These are phyloP conservation scores for Pipistrellus kuhlii DNA, from an alignment of 2,797 vertebrate species.

Conservation along the genomic window DNA sequence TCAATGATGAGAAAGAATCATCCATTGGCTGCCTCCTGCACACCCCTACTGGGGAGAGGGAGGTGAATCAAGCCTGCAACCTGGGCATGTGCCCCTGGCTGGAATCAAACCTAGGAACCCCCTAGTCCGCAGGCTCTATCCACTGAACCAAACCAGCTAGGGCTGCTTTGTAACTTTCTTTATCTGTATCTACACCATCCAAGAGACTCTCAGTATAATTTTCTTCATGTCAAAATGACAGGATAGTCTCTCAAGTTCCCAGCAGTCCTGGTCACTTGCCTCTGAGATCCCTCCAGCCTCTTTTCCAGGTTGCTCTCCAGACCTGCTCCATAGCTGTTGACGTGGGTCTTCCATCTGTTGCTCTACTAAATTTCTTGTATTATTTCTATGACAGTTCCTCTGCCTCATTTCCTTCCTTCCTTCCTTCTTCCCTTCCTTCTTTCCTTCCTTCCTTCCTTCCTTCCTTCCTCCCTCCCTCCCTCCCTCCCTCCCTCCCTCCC, in stretches of 20 bases:
- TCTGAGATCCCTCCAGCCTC: neutral
- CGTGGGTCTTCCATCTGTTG: neutral
- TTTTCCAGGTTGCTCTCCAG: neutral
- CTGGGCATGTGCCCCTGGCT: no score
- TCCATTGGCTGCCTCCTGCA: no score
- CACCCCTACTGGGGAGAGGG: no score
- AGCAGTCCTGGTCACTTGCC: neutral
- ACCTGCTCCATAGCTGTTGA: neutral
- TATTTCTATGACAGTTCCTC: neutral
- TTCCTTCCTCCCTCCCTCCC: no score
- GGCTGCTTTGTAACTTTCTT: constrained; percentile 1
- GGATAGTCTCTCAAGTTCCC: neutral
- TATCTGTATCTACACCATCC: neutral
- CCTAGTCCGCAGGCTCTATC: no score
- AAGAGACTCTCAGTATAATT: neutral
- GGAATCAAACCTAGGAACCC: no score
- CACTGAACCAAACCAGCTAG: no score
- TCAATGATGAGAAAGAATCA: no score
- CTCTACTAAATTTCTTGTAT: neutral
- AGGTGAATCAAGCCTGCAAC: no score
- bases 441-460: neutral
- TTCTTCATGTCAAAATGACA: neutral
- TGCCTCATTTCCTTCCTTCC: neutral
- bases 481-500: no score
- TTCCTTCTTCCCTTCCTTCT: no score